phyloP scores from a whole-genome alignment of 2,797 vertebrate genomes.

The Leptodactylus fallax region DNA sequence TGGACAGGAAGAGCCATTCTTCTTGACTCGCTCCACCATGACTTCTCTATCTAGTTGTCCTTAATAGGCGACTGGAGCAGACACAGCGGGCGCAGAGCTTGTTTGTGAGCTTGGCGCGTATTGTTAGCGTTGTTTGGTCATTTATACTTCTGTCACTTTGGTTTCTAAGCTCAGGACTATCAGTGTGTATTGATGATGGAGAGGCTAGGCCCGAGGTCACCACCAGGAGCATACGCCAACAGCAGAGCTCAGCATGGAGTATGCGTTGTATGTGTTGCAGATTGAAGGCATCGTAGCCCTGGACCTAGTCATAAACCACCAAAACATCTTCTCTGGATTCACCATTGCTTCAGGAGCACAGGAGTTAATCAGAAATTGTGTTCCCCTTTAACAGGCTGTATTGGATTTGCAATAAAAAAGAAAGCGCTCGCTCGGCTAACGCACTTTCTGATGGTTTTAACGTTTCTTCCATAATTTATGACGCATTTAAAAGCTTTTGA shows the following conservation, averaged over 20 bases:
- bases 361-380: constrained; percentile 42
- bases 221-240: background rate
- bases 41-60: background rate
- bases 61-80: background rate
- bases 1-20: constrained; percentile 10
- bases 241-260: too few relatives aligned
- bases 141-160: constrained; percentile 3
- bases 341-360: background rate
- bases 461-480: constrained; percentile 62
- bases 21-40: constrained; percentile 10
- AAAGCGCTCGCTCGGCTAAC: constrained; percentile 58
- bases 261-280: too few relatives aligned
- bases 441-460: constrained; percentile 63
- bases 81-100: background rate
- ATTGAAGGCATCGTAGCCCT: too few relatives aligned
- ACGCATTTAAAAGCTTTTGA: constrained; percentile 64
- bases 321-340: background rate
- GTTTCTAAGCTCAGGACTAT: background rate
- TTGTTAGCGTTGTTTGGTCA: background rate
- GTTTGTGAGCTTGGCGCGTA: background rate
- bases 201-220: background rate
- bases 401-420: constrained; percentile 63
- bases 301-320: background rate
- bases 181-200: background rate
- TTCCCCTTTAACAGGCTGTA: constrained; percentile 61